A percentile compares a stretch with the other conserved stretches of the same genome.
Conservation (phyloP, 2,797 vertebrate genomes). For the Sebastes vulpes region DNA sequence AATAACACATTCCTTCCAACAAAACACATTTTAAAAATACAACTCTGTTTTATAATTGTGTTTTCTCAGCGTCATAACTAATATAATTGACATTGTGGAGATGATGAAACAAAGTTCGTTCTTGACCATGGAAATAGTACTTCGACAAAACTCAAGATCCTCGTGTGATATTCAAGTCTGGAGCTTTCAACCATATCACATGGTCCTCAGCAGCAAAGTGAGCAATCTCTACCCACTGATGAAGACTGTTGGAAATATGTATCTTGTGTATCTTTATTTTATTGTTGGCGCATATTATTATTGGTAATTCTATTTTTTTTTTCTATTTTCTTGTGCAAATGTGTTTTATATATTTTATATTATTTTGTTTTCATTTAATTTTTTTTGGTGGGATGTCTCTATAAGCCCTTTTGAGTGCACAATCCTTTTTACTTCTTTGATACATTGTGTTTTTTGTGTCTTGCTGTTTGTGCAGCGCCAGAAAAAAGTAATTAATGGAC, state of each 20-base stretch:
- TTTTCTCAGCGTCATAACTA: background rate
- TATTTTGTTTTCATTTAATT: background rate
- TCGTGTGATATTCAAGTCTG: background rate
- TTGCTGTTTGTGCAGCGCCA: background rate
- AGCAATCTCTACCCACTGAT: background rate
- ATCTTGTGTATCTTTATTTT: background rate
- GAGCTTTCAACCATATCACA: background rate
- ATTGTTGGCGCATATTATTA: background rate
- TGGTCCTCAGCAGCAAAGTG: background rate
- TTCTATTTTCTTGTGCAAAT: background rate
- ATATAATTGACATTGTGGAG: background rate
- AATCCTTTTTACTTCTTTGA: background rate
- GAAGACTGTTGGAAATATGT: background rate
- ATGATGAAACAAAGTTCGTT: background rate
- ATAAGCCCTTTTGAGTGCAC: background rate
- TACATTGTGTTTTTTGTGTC: background rate
- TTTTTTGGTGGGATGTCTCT: background rate
- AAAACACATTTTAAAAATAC: background rate
- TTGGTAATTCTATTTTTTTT: background rate
- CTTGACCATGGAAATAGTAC: background rate
- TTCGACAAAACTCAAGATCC: background rate
- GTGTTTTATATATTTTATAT: background rate
- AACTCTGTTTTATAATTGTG: background rate
- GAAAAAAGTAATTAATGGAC: background rate
- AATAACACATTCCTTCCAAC: background rate